Evolutionary conservation across 2,797 vertebrate genomes (phyloP), one percentile per base, ranked within the genome.

Genomic region (Oceanodroma leucorhoa): DNA sequence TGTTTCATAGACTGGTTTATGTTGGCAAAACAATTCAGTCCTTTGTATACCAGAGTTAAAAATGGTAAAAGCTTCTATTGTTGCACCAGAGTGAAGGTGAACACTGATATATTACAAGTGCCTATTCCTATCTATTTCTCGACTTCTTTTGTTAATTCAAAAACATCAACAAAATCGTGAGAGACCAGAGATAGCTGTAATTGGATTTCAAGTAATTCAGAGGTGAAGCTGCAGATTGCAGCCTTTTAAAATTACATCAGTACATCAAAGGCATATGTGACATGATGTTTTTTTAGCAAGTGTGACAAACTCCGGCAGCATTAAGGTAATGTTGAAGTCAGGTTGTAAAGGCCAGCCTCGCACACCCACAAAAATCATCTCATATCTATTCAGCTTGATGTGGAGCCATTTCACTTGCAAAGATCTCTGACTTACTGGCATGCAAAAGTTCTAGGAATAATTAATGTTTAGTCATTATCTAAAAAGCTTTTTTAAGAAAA

Each of bases 171-270:
- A 96, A 96, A 94, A 91, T 95, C 18, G 58, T 94, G 86, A 88
- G 79, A 96, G 77, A 95, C 85, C 71, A 90, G 77, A 88, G 90
- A 87, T 93, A 97, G 53, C 94, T 94, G 72, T 91, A 93, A 97
- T 71, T 95, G 82, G 90, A 95, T 96, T 96, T 95, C 93, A 96
- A 82, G 80, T 95, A 97, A 96, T 95, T 97, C 89, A 77, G 81
- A 96, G 90, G 78, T 94, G 64, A 96, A 91, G 85, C 64, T 95
- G 75, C 81, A 96, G 90, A 96, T 81, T 93, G 83, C 58, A 94
- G 85, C 70, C 92, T 97, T 95, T 94, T 95, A 90, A 97, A 97
- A 96, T 94, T 97, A 95, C 89, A 87, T 78, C 83, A 89, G 82
- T 87, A 94, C 89, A 95, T 96, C 90, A 95, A 61, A 89, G 95